A percentile compares a stretch with the other conserved stretches of the same genome.
Evolutionary conservation across 2,888 invertebrate genomes (phyloP).

Genomic region (Sarcophaga carnaria): DNA sequence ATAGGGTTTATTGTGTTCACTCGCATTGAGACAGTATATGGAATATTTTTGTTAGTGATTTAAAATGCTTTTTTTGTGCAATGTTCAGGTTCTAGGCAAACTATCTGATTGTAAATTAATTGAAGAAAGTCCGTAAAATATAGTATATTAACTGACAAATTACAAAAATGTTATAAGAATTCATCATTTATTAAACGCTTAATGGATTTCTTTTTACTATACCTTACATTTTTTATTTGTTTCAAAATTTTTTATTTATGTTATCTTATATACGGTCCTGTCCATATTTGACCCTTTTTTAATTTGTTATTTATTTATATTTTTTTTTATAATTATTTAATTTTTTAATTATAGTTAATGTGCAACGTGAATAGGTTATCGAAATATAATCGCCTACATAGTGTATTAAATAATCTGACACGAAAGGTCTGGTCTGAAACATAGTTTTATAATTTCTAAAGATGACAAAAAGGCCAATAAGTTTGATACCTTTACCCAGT

Average conservation of each 20-base stretch:
- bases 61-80: no score
- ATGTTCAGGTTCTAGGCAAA: no score
- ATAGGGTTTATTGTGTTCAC: no score
- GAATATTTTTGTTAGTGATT: no score
- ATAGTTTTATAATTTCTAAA: conserved; percentile 52
- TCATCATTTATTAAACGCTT: no score
- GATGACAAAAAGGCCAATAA: conserved; percentile 33
- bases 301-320: conserved; percentile 34
- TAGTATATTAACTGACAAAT: no score
- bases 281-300: conserved; percentile 23
- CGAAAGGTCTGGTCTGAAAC: conserved; percentile 85
- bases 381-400: conserved; percentile 85
- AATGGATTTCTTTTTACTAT: not conserved
- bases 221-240: not conserved
- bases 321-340: conserved; percentile 69
- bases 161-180: no score
- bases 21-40: no score
- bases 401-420: conserved; percentile 86
- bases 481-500: conserved; percentile 2
- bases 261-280: conserved; percentile 27
- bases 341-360: conserved; percentile 73
- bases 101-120: no score
- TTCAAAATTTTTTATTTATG: not conserved
- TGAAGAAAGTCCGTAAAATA: no score
- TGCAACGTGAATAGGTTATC: conserved; percentile 80